A percentile compares a stretch with the other conserved stretches of the same genome.
Conservation (phyloP, 2,113 vertebrate genomes). For the Calypte anna region DNA sequence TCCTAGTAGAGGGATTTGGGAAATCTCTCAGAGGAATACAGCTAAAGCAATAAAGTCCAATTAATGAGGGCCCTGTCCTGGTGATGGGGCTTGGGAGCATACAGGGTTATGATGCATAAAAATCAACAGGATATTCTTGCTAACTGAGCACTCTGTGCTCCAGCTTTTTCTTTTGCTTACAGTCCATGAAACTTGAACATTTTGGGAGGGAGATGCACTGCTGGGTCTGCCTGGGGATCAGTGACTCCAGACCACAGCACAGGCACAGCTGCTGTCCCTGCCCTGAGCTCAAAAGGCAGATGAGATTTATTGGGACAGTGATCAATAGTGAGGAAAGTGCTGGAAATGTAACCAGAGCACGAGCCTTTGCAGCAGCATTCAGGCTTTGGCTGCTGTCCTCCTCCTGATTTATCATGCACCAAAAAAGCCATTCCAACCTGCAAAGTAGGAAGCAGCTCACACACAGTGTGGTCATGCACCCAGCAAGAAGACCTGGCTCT, state of each 20-base stretch:
- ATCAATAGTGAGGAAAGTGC: conserved; percentile 31
- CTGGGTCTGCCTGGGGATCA: neutral
- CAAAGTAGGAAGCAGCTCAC: neutral
- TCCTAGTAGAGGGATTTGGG: neutral
- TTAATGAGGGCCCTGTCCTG: neutral
- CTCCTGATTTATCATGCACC: neutral
- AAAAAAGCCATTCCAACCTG: neutral
- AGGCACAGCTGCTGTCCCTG: neutral
- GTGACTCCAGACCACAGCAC: neutral
- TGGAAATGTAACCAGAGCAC: neutral
- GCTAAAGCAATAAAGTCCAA: neutral
- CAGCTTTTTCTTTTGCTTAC: neutral
- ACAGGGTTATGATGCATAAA: neutral
- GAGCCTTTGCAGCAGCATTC: neutral
- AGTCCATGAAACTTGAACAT: accelerated
- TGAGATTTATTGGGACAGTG: neutral
- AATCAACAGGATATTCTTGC: neutral
- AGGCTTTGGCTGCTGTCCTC: neutral
- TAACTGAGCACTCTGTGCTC: neutral
- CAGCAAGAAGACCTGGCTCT: neutral
- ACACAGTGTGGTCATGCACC: accelerated
- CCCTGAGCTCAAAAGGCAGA: neutral
- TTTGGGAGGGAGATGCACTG: neutral
- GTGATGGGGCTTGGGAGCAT: neutral
- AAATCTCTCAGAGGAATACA: neutral